phyloP scores from a whole-genome alignment of 2,113 vertebrate genomes.

The Prolemur simus region DNA sequence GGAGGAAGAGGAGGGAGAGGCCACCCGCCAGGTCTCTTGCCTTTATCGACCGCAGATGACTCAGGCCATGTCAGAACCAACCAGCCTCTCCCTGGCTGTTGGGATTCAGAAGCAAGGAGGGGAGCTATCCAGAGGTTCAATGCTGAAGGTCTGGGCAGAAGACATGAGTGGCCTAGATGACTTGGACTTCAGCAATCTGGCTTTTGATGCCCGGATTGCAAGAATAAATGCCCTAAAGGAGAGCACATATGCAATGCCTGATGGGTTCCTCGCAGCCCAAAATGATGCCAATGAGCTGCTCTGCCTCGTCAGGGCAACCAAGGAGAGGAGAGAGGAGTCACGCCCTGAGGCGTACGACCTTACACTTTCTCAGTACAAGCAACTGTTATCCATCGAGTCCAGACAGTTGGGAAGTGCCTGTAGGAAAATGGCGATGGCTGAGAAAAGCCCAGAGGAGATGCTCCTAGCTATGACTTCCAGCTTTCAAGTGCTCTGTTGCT shows the following conservation, averaged over 20 bases:
- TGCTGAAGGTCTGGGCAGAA: slow-evolving; percentile 72
- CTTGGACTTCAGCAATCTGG: slow-evolving; percentile 82
- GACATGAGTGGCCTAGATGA: slow-evolving; percentile 80
- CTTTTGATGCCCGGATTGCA: slow-evolving; percentile 88
- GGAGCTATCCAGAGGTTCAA: slow-evolving; percentile 69
- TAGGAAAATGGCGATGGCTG: slow-evolving; percentile 92
- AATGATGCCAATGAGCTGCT: slow-evolving; percentile 95
- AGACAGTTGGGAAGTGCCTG: slow-evolving; percentile 93
- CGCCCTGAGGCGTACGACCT: slow-evolving; percentile 84
- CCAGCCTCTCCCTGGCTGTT: slow-evolving; percentile 30
- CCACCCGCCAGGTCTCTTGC: slow-evolving; percentile 74
- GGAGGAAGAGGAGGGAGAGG: slow-evolving; percentile 78
- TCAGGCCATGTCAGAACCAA: slow-evolving; percentile 61
- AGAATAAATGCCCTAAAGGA: slow-evolving; percentile 91
- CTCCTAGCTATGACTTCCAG: slow-evolving; percentile 95
- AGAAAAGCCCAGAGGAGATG: slow-evolving; percentile 94
- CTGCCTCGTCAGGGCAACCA: slow-evolving; percentile 89
- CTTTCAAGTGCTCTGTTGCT: slow-evolving; percentile 96
- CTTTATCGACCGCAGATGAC: slow-evolving; percentile 73
- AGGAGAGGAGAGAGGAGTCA: slow-evolving; percentile 84
- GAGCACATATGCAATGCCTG: slow-evolving; percentile 91
- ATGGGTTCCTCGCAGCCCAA: slow-evolving; percentile 91
- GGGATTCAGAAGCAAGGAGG: slow-evolving; percentile 68
- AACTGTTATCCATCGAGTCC: slow-evolving; percentile 92
- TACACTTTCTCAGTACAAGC: slow-evolving; percentile 89